Conservation (phyloP, 2,888 invertebrate species). For the Artemia sp. region DNA sequence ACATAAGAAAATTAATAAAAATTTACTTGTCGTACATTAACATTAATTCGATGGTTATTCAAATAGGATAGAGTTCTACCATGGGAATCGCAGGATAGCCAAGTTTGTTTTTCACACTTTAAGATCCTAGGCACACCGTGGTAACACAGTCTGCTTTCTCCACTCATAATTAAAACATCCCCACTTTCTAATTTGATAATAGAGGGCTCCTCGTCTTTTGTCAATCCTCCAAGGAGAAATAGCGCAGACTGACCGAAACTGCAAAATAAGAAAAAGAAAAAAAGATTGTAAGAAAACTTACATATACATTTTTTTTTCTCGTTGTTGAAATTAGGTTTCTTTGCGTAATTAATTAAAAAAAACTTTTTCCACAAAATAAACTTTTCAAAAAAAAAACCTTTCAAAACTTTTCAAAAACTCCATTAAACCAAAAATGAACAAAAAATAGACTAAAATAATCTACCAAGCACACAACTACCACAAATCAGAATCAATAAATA, state of each 20-base stretch:
- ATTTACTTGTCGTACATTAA: not conserved
- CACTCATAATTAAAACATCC: conserved; percentile 71
- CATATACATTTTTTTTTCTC: no score
- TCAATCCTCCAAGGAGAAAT: conserved; percentile 57
- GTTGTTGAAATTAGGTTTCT: no score
- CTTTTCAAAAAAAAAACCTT: no score
- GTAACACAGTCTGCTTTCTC: conserved; percentile 61
- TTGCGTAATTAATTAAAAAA: no score
- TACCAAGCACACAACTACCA: no score
- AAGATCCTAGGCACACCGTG: conserved; percentile 85
- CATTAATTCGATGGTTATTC: not conserved
- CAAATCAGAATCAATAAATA: no score
- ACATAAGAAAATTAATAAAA: not conserved
- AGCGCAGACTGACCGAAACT: not conserved
- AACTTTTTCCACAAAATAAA: no score
- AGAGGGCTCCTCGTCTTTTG: conserved; percentile 46
- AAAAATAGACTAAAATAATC: no score
- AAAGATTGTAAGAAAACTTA: not conserved
- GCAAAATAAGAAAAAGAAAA: not conserved
- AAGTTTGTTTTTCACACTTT: conserved; percentile 30
- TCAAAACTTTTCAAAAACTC: no score
- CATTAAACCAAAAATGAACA: no score
- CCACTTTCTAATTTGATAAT: conserved; percentile 67
- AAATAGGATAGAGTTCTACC: not conserved
- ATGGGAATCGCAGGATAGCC: not conserved